Base-by-base conservation (phyloP, 2,888 invertebrate species). In the Eulithis prunata region DNA sequence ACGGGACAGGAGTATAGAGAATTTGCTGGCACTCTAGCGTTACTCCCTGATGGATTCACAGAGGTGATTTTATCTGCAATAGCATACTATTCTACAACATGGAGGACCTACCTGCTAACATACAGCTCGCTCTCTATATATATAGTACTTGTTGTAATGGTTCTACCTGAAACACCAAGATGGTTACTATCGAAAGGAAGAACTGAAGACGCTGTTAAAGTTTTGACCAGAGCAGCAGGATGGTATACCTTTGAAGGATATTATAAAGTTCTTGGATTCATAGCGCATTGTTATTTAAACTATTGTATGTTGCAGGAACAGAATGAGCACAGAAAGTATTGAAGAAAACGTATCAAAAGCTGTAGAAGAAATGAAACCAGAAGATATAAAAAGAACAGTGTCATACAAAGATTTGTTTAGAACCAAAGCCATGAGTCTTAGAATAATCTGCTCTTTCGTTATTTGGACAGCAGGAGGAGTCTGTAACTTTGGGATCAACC, bases 101-200 rank as follows among this genome's bases (percentile, higher is more conserved):
- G 88, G 88, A 79, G 82, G 54, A 72, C 75, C 7, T 87, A 78
- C 45, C 65, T 83, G 7, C 57, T 84, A 0, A 73, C 75, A 41
- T 80, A 82, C 53, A 74, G 80, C 43, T 53, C 76, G 10, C 71
- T 75, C 0, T 77, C 83, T 3, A 49, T 78, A 8, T 55, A 83
- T 1, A 80, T 86, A 57, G 71, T 82, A 21, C 7, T 76, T 4
- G 63, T 81, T 13, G 71, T 84, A 14, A 12, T 80, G 4, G 77
- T 72, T 45, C 45, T 86, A 28, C 85, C 87, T 32, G 88, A 88
- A 69, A 81, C 85, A 14, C 87, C 88, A 1, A 80, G 85, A 69
- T 88, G 88, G 88, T 75, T 87, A 38, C 74, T 87, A 59, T 73
- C 84, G 8, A 79, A 78, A 55, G 84, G 86, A 1, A 79, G 78